A percentile compares a stretch with the other conserved stretches of the same genome.
phyloP scores from a whole-genome alignment of 2,888 invertebrate species.

The Entomobrya multifasciata region DNA sequence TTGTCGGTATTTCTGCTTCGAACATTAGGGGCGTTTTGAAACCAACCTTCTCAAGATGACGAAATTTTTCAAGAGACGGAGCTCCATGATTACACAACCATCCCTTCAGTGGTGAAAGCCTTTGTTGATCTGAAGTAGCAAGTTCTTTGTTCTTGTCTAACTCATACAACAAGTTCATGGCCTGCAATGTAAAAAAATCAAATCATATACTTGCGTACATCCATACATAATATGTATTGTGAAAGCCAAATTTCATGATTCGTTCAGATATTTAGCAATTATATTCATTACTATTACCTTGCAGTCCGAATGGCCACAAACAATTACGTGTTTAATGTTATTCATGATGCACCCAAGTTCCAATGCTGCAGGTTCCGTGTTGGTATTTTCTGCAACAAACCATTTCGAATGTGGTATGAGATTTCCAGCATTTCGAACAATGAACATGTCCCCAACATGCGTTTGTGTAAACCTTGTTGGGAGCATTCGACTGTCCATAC shows the following conservation, averaged over 20 bases:
- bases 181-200: too few relatives aligned
- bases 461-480: constrained; percentile 97
- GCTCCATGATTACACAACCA: constrained; percentile 95
- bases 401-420: constrained; percentile 95
- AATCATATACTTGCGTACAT: too few relatives aligned
- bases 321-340: constrained; percentile 94
- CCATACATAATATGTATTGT: too few relatives aligned
- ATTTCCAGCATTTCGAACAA: constrained; percentile 98
- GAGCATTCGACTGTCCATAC: constrained; percentile 99
- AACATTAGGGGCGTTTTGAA: constrained; percentile 90
- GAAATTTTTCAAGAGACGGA: constrained; percentile 91
- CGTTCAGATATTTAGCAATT: too few relatives aligned
- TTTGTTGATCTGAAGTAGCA: constrained; percentile 88
- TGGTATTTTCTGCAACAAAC: constrained; percentile 92
- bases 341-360: constrained; percentile 96
- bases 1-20: constrained; percentile 91
- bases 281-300: too few relatives aligned
- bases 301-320: constrained; percentile 99
- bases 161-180: constrained; percentile 95
- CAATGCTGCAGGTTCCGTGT: constrained; percentile 97
- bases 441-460: constrained; percentile 98
- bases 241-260: too few relatives aligned
- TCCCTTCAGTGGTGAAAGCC: constrained; percentile 88
- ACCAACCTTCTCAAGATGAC: constrained; percentile 86
- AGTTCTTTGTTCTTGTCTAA: constrained; percentile 88